Conservation (phyloP, 2,888 invertebrate genomes). For the Rhynchonema sp. region DNA sequence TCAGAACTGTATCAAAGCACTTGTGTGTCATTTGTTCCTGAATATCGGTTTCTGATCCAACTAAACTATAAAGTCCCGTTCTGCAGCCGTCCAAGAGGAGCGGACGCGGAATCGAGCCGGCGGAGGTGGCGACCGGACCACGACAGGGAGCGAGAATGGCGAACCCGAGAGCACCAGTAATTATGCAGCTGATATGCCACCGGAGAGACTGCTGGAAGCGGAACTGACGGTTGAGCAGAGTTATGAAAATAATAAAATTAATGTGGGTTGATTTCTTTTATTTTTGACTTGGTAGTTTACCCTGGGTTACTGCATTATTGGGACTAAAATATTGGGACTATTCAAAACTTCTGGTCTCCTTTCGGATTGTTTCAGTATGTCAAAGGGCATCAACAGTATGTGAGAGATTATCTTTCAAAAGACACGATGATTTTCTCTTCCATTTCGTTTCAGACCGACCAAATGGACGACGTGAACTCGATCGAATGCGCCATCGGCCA, state of each 20-base stretch:
- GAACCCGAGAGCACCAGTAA: background rate
- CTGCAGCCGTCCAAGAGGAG: slow-evolving; percentile 52
- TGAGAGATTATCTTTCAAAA: too few species aligned
- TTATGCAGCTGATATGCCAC: background rate
- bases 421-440: too few species aligned
- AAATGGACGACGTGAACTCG: slow-evolving; percentile 34
- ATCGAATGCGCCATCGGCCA: slow-evolving; percentile 83
- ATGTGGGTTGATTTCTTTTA: too few species aligned
- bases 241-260: background rate
- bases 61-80: background rate
- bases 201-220: background rate
- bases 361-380: too few species aligned
- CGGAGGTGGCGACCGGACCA: background rate
- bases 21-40: too few species aligned
- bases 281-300: too few species aligned
- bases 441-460: slow-evolving; percentile 1
- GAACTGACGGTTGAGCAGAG: background rate
- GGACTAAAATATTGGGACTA: too few species aligned
- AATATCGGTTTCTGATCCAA: background rate
- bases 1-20: too few species aligned
- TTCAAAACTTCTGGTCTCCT: too few species aligned
- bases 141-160: background rate
- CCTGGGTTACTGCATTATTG: too few species aligned
- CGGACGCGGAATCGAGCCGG: slow-evolving; percentile 58
- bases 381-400: too few species aligned